These are phyloP conservation scores for Lysiphlebus fabarum DNA, from an alignment of 1,140 invertebrate species.

Conservation along the genomic window DNA sequence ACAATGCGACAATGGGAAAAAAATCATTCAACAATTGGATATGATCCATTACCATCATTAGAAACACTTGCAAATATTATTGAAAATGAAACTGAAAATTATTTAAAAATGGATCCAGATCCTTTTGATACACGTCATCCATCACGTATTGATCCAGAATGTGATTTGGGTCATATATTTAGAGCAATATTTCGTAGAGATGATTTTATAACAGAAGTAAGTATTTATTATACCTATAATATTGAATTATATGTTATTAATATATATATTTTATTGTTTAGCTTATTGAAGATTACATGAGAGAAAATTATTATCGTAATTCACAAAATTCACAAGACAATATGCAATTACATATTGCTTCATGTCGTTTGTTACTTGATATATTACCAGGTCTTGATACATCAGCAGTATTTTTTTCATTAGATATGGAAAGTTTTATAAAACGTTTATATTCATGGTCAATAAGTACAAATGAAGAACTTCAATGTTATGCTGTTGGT, in stretches of 20 bases:
- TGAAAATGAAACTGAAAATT: constrained; percentile 82
- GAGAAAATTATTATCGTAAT: constrained; percentile 74
- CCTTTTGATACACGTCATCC: constrained; percentile 97
- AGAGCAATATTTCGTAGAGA: constrained; percentile 93
- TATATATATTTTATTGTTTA: too few species aligned
- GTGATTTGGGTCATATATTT: constrained; percentile 83
- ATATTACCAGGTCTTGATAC: constrained; percentile 92
- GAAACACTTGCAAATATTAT: constrained; percentile 78
- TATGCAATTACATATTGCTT: constrained; percentile 76
- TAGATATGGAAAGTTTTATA: constrained; percentile 80
- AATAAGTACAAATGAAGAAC: constrained; percentile 78
- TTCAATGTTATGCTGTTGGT: constrained; percentile 91
- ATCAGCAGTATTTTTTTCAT: constrained; percentile 82
- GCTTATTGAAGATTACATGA: constrained; percentile 83
- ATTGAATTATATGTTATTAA: too few species aligned
- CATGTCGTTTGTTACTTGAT: constrained; percentile 85
- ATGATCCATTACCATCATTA: constrained; percentile 67
- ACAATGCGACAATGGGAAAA: constrained; percentile 72
- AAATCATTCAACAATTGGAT: constrained; percentile 60
- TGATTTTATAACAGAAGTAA: constrained; percentile 88
- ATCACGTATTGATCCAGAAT: constrained; percentile 85
- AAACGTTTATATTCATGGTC: constrained; percentile 83
- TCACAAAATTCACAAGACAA: constrained; percentile 66
- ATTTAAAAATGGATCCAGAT: constrained; percentile 94
- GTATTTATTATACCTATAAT: too few species aligned